phyloP scores from a whole-genome alignment of 1,140 invertebrate species.

The Lucilia sericata region DNA sequence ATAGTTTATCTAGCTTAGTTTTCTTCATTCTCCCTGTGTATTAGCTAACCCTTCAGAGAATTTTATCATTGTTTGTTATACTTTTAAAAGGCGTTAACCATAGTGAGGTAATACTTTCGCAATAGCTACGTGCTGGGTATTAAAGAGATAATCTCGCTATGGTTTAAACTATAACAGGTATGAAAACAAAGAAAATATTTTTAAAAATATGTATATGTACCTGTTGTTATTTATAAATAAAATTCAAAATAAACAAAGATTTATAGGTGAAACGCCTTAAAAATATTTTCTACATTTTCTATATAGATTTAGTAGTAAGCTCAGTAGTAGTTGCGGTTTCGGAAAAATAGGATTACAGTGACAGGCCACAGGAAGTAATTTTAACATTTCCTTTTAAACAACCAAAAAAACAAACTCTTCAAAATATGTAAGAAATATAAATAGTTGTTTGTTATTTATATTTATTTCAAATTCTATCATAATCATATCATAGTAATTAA shows the following conservation, averaged over 20 bases:
- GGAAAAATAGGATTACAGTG: neutral
- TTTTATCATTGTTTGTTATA: neutral
- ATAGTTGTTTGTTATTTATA: neutral
- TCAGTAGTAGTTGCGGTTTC: neutral
- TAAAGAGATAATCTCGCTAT: neutral
- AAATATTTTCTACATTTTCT: neutral
- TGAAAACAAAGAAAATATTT: too few species aligned
- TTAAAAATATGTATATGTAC: neutral
- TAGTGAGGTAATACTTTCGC: conserved; percentile 11
- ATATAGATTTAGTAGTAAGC: neutral
- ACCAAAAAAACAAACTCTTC: neutral
- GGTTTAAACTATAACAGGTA: neutral
- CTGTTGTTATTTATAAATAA: neutral
- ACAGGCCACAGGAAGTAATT: neutral
- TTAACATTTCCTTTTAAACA: neutral
- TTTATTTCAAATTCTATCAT: too few species aligned
- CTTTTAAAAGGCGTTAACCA: neutral
- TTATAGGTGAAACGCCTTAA: neutral
- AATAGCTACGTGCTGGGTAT: neutral
- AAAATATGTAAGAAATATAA: too few species aligned
- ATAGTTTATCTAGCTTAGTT: neutral
- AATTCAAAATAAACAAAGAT: neutral
- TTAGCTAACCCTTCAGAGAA: neutral
- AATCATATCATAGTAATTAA: neutral
- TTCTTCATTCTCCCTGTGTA: neutral